phyloP scores from a whole-genome alignment of 1,140 invertebrate genomes.

The Hermetia illucens region DNA sequence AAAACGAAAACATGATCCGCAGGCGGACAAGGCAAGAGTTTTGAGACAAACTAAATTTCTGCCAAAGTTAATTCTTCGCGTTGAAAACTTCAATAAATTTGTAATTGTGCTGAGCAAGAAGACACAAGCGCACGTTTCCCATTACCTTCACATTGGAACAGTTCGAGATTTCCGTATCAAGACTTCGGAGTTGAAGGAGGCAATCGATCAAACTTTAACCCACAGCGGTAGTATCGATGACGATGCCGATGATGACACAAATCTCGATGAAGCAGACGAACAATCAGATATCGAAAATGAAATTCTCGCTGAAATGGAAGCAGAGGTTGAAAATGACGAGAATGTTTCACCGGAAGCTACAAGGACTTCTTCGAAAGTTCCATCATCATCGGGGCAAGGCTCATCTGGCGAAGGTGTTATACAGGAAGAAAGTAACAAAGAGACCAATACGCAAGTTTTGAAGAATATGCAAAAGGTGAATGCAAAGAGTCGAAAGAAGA shows the following conservation, averaged over 20 bases:
- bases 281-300: constrained; percentile 6
- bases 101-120: constrained; percentile 41
- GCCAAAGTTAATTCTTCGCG: constrained; percentile 39
- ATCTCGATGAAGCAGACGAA: constrained; percentile 11
- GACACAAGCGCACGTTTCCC: constrained; percentile 35
- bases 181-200: constrained; percentile 31
- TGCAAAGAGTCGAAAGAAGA: constrained; percentile 8
- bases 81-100: constrained; percentile 43
- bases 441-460: constrained; percentile 8
- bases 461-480: constrained; percentile 5
- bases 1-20: constrained; percentile 18
- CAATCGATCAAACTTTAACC: constrained; percentile 28
- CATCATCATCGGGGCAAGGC: background rate
- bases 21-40: constrained; percentile 37
- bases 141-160: constrained; percentile 37
- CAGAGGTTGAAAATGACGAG: background rate
- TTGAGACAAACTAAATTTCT: constrained; percentile 41
- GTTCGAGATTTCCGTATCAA: constrained; percentile 41
- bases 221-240: constrained; percentile 15
- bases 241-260: constrained; percentile 11
- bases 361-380: background rate
- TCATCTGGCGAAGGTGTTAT: constrained; percentile 2
- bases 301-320: background rate
- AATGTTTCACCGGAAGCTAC: background rate
- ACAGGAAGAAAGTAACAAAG: constrained; percentile 8